These are phyloP conservation scores for Mercenaria mercenaria DNA, from an alignment of 1,140 invertebrate genomes.

Conservation along the genomic window DNA sequence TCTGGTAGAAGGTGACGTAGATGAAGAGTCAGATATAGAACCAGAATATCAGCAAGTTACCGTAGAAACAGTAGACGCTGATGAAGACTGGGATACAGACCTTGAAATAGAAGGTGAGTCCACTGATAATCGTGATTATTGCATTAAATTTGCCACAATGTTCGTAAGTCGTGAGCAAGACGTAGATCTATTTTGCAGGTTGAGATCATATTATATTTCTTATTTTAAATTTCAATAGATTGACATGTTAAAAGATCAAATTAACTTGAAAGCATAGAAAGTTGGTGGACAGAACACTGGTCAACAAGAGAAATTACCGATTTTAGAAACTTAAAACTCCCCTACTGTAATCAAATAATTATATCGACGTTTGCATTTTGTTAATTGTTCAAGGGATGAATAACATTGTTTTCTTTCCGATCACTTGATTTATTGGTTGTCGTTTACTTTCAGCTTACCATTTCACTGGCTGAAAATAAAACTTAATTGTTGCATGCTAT, in stretches of 20 bases:
- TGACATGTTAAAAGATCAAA: neutral
- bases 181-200: neutral
- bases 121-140: neutral
- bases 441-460: neutral
- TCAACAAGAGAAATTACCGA: neutral
- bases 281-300: neutral
- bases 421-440: neutral
- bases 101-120: conserved; percentile 64
- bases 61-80: conserved; percentile 56
- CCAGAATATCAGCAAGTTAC: conserved; percentile 62
- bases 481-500: neutral
- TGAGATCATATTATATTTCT: neutral
- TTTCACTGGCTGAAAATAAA: neutral
- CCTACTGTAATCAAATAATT: neutral
- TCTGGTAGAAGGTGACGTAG: conserved; percentile 10
- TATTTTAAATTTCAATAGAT: neutral
- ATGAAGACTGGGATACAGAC: conserved; percentile 66
- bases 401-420: neutral
- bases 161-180: too few relatives aligned
- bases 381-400: neutral
- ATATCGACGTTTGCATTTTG: neutral
- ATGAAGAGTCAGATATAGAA: conserved; percentile 56
- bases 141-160: too few relatives aligned
- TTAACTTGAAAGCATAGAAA: neutral
- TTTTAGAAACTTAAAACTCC: neutral